Conservation (phyloP, 2,888 invertebrate genomes). For the Eupithecia exiguata region DNA sequence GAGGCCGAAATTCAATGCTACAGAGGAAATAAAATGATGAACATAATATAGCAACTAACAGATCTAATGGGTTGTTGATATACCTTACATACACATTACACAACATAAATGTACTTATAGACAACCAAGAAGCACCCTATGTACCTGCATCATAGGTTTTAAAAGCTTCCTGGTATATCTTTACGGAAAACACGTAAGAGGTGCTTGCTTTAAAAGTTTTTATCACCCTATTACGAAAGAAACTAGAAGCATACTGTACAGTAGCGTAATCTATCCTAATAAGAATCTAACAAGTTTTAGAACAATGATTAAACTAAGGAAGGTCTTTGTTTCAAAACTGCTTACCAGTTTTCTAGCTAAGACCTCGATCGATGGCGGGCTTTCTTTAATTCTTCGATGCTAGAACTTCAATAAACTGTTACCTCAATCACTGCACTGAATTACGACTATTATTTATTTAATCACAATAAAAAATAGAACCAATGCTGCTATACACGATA, state of each 20-base stretch:
- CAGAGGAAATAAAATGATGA: neutral
- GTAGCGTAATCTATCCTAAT: neutral
- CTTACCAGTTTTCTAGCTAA: slow-evolving; percentile 5
- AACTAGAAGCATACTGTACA: neutral
- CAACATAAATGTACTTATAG: neutral
- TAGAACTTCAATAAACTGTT: neutral
- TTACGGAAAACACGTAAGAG: slow-evolving; percentile 1
- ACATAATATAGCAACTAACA: neutral
- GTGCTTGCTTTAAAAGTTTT: neutral
- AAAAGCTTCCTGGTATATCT: neutral
- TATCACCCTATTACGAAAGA: neutral
- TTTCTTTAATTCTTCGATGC: neutral
- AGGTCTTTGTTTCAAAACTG: neutral
- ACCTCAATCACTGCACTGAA: slow-evolving; percentile 9
- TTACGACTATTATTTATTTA: slow-evolving; percentile 1
- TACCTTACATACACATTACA: neutral
- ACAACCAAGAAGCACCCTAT: neutral
- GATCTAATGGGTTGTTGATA: neutral
- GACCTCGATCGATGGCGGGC: neutral
- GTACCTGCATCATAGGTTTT: neutral
- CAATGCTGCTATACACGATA: neutral
- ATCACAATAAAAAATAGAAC: neutral
- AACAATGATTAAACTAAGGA: neutral
- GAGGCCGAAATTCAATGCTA: neutral
- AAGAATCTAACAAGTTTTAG: slow-evolving; percentile 1